Conservation (phyloP, 1,140 invertebrate genomes). For the Scaptomyza hsui region DNA sequence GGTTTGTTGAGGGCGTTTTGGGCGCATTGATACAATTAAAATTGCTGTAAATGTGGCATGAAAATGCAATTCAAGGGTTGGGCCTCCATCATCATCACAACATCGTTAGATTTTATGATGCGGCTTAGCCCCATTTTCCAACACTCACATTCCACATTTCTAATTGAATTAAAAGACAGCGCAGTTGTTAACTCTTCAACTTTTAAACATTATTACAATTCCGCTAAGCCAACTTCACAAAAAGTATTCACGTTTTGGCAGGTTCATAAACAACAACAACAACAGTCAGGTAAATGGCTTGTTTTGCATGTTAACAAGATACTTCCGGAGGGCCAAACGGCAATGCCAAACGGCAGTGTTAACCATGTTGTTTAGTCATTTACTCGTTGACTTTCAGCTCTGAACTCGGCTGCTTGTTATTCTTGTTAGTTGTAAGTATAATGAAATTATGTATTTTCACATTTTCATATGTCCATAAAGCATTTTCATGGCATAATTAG, state of each 20-base stretch:
- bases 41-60: constrained; percentile 75
- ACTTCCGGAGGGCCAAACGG: constrained; percentile 66
- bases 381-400: constrained; percentile 11
- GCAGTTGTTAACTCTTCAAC: constrained; percentile 7
- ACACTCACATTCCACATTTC: constrained; percentile 9
- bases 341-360: constrained; percentile 56
- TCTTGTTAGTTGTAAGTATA: constrained; percentile 3
- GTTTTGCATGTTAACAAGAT: constrained; percentile 82
- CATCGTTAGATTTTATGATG: constrained; percentile 77
- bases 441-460: constrained; percentile 60
- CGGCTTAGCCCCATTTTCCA: constrained; percentile 35
- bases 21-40: constrained; percentile 73
- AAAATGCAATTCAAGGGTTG: constrained; percentile 73
- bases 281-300: constrained; percentile 58
- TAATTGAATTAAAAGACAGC: constrained; percentile 55
- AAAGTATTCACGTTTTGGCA: constrained; percentile 38
- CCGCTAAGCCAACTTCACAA: background rate
- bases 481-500: constrained; percentile 81
- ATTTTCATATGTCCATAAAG: constrained; percentile 72
- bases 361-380: constrained; percentile 30
- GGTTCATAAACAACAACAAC: constrained; percentile 41
- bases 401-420: background rate
- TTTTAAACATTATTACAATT: constrained; percentile 18
- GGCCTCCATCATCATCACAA: constrained; percentile 33
- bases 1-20: constrained; percentile 10